These are phyloP conservation scores for Drosophila mojavensis DNA, from an alignment of 1,140 invertebrate genomes.

Conservation along the genomic window DNA sequence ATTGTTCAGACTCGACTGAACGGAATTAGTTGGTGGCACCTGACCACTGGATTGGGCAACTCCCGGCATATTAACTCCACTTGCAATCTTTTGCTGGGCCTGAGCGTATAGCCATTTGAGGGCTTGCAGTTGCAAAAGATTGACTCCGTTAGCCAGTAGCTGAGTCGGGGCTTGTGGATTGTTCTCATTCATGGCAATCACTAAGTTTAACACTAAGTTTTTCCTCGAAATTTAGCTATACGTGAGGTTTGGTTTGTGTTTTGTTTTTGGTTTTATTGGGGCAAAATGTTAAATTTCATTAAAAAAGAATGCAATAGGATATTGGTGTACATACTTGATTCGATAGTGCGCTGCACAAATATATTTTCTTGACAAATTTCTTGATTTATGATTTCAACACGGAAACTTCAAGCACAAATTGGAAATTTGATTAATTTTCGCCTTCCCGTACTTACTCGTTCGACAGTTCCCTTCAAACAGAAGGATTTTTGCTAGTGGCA, in stretches of 20 bases:
- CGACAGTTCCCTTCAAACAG: constrained; percentile 1
- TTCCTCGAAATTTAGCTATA: not conserved
- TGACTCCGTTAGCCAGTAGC: not conserved
- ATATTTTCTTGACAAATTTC: not conserved
- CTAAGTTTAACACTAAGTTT: not conserved
- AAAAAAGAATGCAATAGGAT: not conserved
- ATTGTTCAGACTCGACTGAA: not conserved
- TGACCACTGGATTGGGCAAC: not conserved
- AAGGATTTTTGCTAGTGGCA: not conserved
- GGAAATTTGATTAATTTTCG: no score
- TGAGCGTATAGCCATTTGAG: not conserved
- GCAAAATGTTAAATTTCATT: not conserved
- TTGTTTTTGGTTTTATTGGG: no score
- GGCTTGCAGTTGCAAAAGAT: constrained; percentile 1
- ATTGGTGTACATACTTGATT: not conserved
- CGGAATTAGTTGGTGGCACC: not conserved
- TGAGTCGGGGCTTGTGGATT: not conserved
- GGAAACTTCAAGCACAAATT: not conserved
- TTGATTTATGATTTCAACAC: not conserved
- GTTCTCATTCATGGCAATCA: not conserved
- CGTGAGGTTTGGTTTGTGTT: not conserved
- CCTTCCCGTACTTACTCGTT: not conserved
- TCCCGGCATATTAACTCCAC: not conserved
- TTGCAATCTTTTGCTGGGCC: not conserved
- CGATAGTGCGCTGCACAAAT: no score